Evolutionary conservation across 2,113 vertebrate genomes (phyloP).

Genomic region (Macroglossus sobrinus): DNA sequence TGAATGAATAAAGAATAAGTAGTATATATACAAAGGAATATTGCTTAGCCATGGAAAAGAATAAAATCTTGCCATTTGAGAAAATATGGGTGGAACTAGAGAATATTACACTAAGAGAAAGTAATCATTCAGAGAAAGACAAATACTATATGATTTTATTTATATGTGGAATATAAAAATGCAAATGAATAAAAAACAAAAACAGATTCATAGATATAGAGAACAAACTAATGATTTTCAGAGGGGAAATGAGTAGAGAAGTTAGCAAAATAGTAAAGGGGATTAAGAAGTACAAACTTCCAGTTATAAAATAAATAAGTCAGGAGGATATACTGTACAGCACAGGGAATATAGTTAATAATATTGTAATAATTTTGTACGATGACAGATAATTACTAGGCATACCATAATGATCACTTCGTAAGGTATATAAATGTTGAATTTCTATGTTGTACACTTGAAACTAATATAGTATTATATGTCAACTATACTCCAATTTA

Average conservation of each 20-base stretch:
- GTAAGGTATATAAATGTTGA: not conserved
- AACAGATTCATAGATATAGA: not conserved
- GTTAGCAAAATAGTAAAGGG: not conserved
- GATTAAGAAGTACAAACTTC: not conserved
- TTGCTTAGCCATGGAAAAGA: not conserved
- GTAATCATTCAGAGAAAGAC: not conserved
- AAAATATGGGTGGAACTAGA: not conserved
- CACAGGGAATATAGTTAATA: not conserved
- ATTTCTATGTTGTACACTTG: not conserved
- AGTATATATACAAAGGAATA: not conserved
- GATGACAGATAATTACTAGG: not conserved
- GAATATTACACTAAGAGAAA: not conserved
- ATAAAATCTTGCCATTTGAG: not conserved
- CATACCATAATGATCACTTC: not conserved
- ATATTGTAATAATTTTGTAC: not conserved
- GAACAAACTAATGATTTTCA: not conserved
- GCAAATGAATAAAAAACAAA: not conserved
- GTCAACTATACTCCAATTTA: not conserved
- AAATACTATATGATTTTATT: not conserved
- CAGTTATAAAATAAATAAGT: not conserved
- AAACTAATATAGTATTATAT: not conserved
- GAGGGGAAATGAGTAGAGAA: not conserved
- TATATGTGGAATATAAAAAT: not conserved
- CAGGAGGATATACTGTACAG: not conserved
- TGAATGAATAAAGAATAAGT: too few relatives aligned